Base-by-base conservation (phyloP, 2,888 invertebrate species). In the Nymphalis c-album region DNA sequence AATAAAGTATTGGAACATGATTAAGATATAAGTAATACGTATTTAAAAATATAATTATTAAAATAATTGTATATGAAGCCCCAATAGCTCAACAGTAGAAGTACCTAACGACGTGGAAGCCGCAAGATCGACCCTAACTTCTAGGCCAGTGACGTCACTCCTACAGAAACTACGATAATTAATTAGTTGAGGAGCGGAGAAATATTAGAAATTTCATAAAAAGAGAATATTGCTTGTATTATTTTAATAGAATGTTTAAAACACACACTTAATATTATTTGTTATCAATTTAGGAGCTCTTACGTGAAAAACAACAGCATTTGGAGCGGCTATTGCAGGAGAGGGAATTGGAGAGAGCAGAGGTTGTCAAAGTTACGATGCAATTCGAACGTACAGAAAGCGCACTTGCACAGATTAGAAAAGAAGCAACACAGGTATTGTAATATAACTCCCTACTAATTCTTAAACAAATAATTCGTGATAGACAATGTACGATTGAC, bases 291-390 rank as follows among this genome's bases (percentile, higher is more conserved):
- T 76, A 98, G 98, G 98, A 98, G 85, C 93, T 97, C 46, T 91
- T 99, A 69, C 95, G 96, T 82, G 98, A 99, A 88, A 99, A 98
- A 85, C 97, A 98, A 81, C 96, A 96, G 74, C 98, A 99, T 82
- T 95, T 99, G 80, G 98, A 98, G 82, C 96, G 97, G 79, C 93
- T 99, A 76, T 94, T 98, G 85, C 95, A 96, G 71, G 99, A 99
- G 85, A 92, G 98, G 63, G 98, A 99, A 80, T 84, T 98, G 77
- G 99, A 98, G 83, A 93, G 98, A 76, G 95, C 96, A 45, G 97
- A 98, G 85, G 94, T 98, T 35, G 97, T 97, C 17, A 95, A 96
- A 85, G 95, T 96, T 70, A 95, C 96, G 4, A 94, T 94, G 74
- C 96, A 96, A 81, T 96, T 95, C 35, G 98, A 97, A 78, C 95